A percentile compares a stretch with the other conserved stretches of the same genome.
Evolutionary conservation across 2,888 invertebrate genomes (phyloP).

Genomic region (Carabus problematicus): DNA sequence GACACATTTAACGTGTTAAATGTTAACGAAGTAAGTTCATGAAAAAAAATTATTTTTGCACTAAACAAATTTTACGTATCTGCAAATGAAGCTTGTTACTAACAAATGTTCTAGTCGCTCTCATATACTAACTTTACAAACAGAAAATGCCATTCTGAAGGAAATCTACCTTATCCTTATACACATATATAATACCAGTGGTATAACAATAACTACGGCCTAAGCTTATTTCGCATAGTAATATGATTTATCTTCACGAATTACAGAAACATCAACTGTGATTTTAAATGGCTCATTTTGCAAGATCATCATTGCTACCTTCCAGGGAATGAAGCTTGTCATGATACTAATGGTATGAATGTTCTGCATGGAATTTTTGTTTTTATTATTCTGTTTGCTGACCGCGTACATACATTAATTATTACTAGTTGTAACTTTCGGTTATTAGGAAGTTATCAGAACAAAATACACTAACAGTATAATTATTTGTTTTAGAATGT

Average conservation of each 20-base stretch:
- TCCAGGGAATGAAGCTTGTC: conserved; percentile 49
- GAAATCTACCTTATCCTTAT: not conserved
- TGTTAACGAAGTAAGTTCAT: not conserved
- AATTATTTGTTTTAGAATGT: conserved; percentile 49
- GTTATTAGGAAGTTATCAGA: too few relatives aligned
- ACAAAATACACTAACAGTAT: not conserved
- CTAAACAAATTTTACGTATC: conserved; percentile 8
- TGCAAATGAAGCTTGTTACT: conserved; percentile 27
- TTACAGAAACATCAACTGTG: conserved; percentile 37
- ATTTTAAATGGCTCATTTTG: conserved; percentile 37
- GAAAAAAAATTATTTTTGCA: conserved; percentile 2
- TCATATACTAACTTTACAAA: conserved; percentile 10
- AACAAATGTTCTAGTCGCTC: not conserved
- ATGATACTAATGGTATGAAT: conserved; percentile 48
- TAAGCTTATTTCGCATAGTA: conserved; percentile 35
- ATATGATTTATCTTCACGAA: conserved; percentile 32
- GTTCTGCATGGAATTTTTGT: conserved; percentile 26
- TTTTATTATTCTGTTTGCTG: too few relatives aligned
- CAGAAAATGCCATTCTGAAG: conserved; percentile 1
- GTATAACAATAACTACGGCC: not conserved
- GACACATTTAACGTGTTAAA: too few relatives aligned
- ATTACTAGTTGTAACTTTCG: too few relatives aligned
- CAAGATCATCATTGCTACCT: conserved; percentile 39
- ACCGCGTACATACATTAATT: too few relatives aligned
- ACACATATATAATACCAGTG: conserved; percentile 4